Evolutionary conservation across 2,888 invertebrate species (phyloP), one percentile per base, ranked within the genome.

Genomic region (Lysandra bellargus): DNA sequence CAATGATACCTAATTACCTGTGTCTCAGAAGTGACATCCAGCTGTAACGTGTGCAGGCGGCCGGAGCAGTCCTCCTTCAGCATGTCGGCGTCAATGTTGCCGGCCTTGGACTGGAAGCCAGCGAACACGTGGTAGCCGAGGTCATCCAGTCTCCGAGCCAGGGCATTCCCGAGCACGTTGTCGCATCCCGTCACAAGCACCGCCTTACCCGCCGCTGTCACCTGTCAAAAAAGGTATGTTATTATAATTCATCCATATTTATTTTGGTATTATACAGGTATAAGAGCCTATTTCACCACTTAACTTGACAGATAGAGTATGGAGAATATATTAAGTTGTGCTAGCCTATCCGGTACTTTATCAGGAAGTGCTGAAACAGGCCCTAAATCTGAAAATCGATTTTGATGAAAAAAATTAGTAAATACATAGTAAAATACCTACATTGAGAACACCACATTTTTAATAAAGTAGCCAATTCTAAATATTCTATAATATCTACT

Each of bases 101-200:
- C 96, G 1, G 95, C 95, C 85, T 96, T 95, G 85, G 93, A 96
- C 84, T 96, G 95, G 89, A 98, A 98, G 81, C 97, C 98, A 79
- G 98, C 98, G 87, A 98, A 98, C n/a, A 98, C 97, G 74, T 97
- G 97, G 89, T 98, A 97, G 57, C 98, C 98, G 88, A 97, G 94
- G 87, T 97, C 97, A 85, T 98, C 98, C 79, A 98, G 94, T 85
- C 96, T 96, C 84, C 97, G 96, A n/a, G 97, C 98, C 85, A 97
- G 92, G 79, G 96, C 95, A 85, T 96, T 96, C 79, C 97, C 97
- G 79, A 97, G 95, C 64, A 96, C 96, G 77, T 97, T 96, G 89
- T 98, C 98, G 89, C 98, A 98, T 80, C 98, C 98, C 12, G 98
- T 98, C 83, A 98, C 96, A 75, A 98, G 91, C 4, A 98, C 96